Percentiles rank a stretch among this genome's conserved stretches.
phyloP scores from a whole-genome alignment of 2,797 vertebrate genomes.

The Tokudaia tokunoshimensis region DNA sequence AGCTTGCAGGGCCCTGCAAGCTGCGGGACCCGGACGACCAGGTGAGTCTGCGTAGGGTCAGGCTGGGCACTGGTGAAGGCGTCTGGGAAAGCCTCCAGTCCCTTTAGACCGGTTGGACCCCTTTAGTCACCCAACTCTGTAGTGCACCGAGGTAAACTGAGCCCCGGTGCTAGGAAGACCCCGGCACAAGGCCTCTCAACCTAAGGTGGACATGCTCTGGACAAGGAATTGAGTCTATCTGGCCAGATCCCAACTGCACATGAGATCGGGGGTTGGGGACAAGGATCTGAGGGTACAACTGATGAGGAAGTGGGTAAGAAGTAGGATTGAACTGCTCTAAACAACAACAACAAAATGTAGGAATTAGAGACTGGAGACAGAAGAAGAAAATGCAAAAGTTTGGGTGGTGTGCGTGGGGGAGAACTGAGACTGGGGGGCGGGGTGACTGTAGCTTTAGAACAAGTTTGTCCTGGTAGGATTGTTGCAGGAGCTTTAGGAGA shows the following conservation, averaged over 20 bases:
- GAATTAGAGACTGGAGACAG: background rate
- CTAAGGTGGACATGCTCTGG: background rate
- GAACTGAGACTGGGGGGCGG: too few species aligned
- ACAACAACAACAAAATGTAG: background rate
- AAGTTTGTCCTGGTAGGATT: background rate
- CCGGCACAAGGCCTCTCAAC: background rate
- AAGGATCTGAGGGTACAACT: background rate
- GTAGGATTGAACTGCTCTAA: background rate
- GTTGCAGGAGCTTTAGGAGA: background rate
- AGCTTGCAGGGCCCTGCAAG: constrained; percentile 87
- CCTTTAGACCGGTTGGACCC: background rate
- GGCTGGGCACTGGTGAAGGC: background rate
- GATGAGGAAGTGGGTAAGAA: background rate
- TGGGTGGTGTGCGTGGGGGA: background rate
- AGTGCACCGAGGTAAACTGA: constrained; percentile 54
- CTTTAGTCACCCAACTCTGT: background rate
- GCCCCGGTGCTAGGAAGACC: background rate
- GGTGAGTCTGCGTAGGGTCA: constrained; percentile 62
- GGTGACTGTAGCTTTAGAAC: background rate
- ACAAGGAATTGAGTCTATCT: background rate
- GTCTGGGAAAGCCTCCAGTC: background rate
- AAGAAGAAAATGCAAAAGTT: background rate
- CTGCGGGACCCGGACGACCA: constrained; percentile 77
- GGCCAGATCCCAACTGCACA: background rate
- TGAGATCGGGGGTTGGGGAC: background rate